Evolutionary conservation across 1,140 invertebrate genomes (phyloP), one percentile per base, ranked within the genome.

Genomic region (Macrocentrus cingulum): DNA sequence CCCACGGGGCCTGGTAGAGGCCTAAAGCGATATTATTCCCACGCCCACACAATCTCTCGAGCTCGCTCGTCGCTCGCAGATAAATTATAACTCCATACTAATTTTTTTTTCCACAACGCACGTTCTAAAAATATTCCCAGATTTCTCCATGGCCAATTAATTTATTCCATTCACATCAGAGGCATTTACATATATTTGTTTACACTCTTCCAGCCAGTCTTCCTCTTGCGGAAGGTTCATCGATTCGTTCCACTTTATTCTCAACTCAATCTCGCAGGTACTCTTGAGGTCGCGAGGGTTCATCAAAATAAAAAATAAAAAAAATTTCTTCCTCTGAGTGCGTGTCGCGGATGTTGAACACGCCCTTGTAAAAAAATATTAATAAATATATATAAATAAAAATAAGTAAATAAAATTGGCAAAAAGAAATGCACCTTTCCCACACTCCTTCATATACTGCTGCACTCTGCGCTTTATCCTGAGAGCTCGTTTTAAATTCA

Each of bases 1-100:
- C 68, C 60, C 37, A 39, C 48, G 29, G 44, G 36, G 15, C 48
- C 48, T 18, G 16, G 20, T 15, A 9, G 16, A 15, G 61, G 68
- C 72, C 61, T 59, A 60, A 61, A 71, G 71, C 67, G 65, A 74
- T 70, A 68, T 70, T 73, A 70, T 76, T 76, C 72, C 72, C 72
- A 76, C 74, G 74, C 70, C 74, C 72, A 68, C 74, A 67, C 70
- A 61, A 60, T 62, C 15, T 36, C n/a, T 46, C 19, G 29, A 7
- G 29, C 29, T 11, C 11, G 13, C 8, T 20, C 7, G 15, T 45
- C 15, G 13, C 13, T 18, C 19, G 9, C 22, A 16, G 18, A 18
- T 16, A 22, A 45, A 8, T 20, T 16, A 15, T 9, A 7, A 45
- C 13, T 5, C 9, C 18, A 7, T 45, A n/a, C 22, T 42, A 42